These are phyloP conservation scores for Muntiacus reevesi DNA, from an alignment of 2,113 vertebrate species.

Conservation along the genomic window DNA sequence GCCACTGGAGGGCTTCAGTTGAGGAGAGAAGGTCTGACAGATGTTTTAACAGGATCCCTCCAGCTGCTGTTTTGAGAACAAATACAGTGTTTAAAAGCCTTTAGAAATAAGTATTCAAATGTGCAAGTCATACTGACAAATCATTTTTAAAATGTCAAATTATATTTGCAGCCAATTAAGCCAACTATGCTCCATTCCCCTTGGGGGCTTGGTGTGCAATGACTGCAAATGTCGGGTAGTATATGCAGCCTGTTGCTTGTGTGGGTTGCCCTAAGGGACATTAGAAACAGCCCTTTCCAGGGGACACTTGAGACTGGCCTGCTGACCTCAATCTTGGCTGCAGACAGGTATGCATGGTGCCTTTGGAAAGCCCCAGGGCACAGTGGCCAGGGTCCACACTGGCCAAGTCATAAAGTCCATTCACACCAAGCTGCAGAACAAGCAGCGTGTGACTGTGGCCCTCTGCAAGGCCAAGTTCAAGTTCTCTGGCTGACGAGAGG, in stretches of 20 bases:
- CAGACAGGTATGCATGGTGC: neutral
- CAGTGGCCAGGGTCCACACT: neutral
- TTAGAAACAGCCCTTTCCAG: neutral
- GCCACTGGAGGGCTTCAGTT: neutral
- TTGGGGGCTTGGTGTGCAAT: neutral
- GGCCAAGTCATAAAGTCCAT: neutral
- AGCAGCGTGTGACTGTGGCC: neutral
- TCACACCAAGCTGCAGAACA: neutral
- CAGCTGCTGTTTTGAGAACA: neutral
- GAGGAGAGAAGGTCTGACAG: neutral
- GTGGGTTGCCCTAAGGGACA: neutral
- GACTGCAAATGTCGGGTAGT: neutral
- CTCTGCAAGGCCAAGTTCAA: neutral
- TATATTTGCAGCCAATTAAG: neutral
- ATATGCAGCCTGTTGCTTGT: neutral
- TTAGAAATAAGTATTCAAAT: neutral
- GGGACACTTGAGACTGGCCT: neutral
- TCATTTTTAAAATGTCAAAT: neutral
- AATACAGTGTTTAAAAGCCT: neutral
- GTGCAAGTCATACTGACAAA: neutral
- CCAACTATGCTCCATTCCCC: neutral
- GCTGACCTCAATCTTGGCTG: neutral
- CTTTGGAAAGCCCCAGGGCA: neutral
- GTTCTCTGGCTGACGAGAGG: neutral
- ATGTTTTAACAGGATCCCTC: neutral